Evolutionary conservation across 2,888 invertebrate species (phyloP).

Genomic region (Ctenicera cuprea): DNA sequence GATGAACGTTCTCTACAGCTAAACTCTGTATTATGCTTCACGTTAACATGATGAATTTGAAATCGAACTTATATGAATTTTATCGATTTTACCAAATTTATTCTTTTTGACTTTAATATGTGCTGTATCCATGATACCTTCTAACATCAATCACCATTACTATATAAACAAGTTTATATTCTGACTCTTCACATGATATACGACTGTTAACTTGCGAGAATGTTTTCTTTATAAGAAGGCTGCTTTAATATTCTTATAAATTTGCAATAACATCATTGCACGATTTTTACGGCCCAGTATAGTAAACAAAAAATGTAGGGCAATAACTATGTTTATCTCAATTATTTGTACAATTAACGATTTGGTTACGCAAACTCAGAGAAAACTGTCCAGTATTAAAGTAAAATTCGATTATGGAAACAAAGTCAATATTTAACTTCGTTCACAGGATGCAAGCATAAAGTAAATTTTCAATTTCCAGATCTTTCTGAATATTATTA

Average conservation of each 20-base stretch:
- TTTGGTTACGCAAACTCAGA: slow-evolving; percentile 8
- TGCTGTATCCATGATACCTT: slow-evolving; percentile 18
- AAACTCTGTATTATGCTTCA: slow-evolving; percentile 52
- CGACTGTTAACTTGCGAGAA: slow-evolving; percentile 20
- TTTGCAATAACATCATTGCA: too few species aligned
- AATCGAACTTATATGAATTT: slow-evolving; percentile 51
- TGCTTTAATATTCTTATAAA: background rate
- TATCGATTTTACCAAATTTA: slow-evolving; percentile 51
- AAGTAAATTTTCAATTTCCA: slow-evolving; percentile 26
- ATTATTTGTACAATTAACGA: too few species aligned
- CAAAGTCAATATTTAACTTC: slow-evolving; percentile 35
- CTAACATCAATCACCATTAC: slow-evolving; percentile 42
- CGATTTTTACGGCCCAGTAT: too few species aligned
- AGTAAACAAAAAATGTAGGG: background rate
- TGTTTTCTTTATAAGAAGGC: slow-evolving; percentile 12
- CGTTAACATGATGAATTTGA: slow-evolving; percentile 51
- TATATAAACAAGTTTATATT: slow-evolving; percentile 30
- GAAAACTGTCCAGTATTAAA: slow-evolving; percentile 9
- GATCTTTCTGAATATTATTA: slow-evolving; percentile 16
- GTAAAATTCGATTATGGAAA: slow-evolving; percentile 30
- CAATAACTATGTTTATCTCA: background rate
- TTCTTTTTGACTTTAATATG: slow-evolving; percentile 30
- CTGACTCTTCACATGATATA: slow-evolving; percentile 25
- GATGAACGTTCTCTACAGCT: slow-evolving; percentile 59
- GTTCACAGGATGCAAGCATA: slow-evolving; percentile 22